phyloP scores from a whole-genome alignment of 2,113 vertebrate species.

The Petroica traversi region DNA sequence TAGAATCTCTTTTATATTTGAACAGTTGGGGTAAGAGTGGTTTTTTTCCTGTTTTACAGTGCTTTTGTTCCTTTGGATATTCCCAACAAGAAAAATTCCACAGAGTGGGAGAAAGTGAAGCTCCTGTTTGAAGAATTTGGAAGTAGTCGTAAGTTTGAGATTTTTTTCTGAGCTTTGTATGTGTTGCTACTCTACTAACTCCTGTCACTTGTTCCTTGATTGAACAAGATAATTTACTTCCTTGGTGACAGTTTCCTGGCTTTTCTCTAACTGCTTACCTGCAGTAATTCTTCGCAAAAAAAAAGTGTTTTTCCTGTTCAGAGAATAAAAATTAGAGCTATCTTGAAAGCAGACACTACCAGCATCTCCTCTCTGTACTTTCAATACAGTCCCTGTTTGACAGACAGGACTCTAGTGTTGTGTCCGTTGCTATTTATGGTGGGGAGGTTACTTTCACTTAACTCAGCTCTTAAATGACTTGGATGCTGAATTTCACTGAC shows the following conservation, averaged over 20 bases:
- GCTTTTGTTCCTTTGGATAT: constrained; percentile 90
- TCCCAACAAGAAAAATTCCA: constrained; percentile 86
- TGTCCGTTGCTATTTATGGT: not conserved
- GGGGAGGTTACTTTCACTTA: not conserved
- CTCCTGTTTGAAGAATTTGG: constrained; percentile 94
- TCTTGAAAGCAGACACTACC: not conserved
- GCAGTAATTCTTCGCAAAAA: not conserved
- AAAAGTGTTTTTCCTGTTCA: not conserved
- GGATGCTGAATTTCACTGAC: not conserved
- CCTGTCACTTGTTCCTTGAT: not conserved
- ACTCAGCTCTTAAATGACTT: not conserved
- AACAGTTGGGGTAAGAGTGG: not conserved
- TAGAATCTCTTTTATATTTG: not conserved
- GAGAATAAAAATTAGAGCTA: not conserved
- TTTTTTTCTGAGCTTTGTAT: not conserved
- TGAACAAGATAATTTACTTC: not conserved
- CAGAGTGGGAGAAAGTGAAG: constrained; percentile 94
- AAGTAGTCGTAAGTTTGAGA: constrained; percentile 87
- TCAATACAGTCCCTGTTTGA: not conserved
- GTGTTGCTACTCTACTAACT: not conserved
- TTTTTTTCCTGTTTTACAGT: constrained; percentile 70
- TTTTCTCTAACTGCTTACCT: not conserved
- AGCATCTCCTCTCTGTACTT: not conserved
- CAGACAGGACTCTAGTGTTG: not conserved
- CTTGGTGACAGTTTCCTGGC: not conserved